Evolutionary conservation across 2,113 vertebrate genomes (phyloP).

Genomic region (Blennius ocellaris): DNA sequence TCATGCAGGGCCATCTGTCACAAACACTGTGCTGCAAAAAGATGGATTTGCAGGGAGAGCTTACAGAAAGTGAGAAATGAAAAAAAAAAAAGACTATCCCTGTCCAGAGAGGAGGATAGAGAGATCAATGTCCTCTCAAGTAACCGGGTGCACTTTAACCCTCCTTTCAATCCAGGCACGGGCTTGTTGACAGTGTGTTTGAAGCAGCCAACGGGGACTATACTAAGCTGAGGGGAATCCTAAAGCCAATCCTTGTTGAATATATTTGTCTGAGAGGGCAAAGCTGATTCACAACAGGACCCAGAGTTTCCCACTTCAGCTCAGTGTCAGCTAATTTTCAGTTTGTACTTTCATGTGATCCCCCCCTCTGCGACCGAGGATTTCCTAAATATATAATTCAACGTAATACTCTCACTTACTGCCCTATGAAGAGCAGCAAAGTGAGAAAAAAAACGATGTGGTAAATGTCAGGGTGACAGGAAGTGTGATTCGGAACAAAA

Average conservation of each 20-base stretch:
- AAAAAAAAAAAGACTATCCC: constrained; percentile 48
- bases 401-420: neutral
- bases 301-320: neutral
- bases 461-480: too few species aligned
- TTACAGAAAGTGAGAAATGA: constrained; percentile 30
- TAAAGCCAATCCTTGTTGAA: constrained; percentile 4
- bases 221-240: constrained; percentile 12
- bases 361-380: neutral
- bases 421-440: neutral
- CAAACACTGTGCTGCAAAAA: constrained; percentile 32
- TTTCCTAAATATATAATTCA: neutral
- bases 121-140: neutral
- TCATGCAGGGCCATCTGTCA: constrained; percentile 71
- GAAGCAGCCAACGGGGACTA: neutral
- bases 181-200: neutral
- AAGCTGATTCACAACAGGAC: neutral
- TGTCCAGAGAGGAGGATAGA: constrained; percentile 12
- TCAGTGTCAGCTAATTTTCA: neutral
- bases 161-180: neutral
- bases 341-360: neutral
- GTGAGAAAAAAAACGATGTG: too few species aligned
- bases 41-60: constrained; percentile 43
- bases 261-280: neutral
- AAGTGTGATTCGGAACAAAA: too few species aligned
- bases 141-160: constrained; percentile 22